Evolutionary conservation across 2,797 vertebrate species (phyloP).

Genomic region (Atherinosoma microstoma): DNA sequence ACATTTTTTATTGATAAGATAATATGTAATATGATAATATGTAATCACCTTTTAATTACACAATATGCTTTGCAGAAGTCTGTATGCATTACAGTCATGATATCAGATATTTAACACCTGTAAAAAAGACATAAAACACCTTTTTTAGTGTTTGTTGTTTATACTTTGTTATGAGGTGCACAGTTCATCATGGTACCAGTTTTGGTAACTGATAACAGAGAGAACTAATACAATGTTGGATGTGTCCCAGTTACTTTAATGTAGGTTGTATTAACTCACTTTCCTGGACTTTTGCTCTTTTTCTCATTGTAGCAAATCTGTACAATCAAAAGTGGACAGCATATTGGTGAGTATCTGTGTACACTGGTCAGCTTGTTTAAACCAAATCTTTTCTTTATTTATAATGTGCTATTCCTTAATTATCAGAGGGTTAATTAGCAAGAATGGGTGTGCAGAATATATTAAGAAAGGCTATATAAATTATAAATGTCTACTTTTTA

Average conservation of each 20-base stretch:
- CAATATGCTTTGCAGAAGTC: too few relatives aligned
- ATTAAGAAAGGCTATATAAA: neutral
- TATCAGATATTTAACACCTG: neutral
- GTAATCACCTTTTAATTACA: neutral
- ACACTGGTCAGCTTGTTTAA: neutral
- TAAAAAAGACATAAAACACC: neutral
- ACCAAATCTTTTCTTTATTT: neutral
- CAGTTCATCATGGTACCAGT: neutral
- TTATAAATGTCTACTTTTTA: neutral
- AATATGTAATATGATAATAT: neutral
- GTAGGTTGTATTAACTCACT: neutral
- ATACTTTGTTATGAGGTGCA: neutral
- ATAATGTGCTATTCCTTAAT: neutral
- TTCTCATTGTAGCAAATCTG: conserved; percentile 93
- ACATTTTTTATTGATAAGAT: too few relatives aligned
- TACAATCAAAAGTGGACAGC: conserved; percentile 99
- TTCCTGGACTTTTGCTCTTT: conserved; percentile 42
- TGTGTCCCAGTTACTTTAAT: neutral
- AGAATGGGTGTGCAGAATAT: too few relatives aligned
- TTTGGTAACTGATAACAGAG: neutral
- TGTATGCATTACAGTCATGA: neutral
- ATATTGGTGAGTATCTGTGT: conserved; percentile 94
- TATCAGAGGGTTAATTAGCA: too few relatives aligned
- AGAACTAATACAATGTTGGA: neutral
- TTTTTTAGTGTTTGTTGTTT: neutral